Evolutionary conservation across 2,797 vertebrate species (phyloP).

Genomic region (Decapterus maruadsi): DNA sequence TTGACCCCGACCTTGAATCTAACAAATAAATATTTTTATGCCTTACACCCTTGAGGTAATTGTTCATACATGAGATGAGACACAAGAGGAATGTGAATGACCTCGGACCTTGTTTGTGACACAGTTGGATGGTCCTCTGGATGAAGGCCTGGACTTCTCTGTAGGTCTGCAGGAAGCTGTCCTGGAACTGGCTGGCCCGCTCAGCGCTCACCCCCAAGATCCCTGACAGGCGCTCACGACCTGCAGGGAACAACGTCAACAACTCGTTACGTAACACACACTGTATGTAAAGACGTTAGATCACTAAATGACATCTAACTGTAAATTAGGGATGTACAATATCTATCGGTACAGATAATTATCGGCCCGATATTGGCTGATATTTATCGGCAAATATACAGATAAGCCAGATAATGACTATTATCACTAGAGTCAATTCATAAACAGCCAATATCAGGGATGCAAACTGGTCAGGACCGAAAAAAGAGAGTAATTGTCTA

Average conservation of each 20-base stretch:
- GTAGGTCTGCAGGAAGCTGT: conserved; percentile 92
- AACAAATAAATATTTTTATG: conserved; percentile 5
- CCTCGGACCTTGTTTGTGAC: conserved; percentile 85
- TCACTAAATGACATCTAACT: background rate
- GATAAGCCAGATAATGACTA: too few species aligned
- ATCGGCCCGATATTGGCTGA: too few species aligned
- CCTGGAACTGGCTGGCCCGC: conserved; percentile 90
- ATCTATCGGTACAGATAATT: background rate
- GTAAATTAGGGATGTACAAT: too few species aligned
- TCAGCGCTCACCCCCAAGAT: conserved; percentile 88
- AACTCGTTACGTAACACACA: background rate
- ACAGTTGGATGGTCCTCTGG: conserved; percentile 87
- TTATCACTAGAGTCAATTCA: too few species aligned
- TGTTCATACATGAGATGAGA: background rate
- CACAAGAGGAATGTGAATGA: background rate
- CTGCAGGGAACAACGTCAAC: conserved; percentile 68
- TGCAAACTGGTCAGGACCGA: too few species aligned
- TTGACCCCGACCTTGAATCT: background rate
- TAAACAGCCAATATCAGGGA: too few species aligned
- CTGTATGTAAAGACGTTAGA: background rate
- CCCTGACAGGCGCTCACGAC: conserved; percentile 89
- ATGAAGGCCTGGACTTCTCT: conserved; percentile 90
- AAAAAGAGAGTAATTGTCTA: too few species aligned
- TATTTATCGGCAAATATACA: too few species aligned
- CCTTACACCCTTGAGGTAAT: conserved; percentile 2